Base-by-base conservation (phyloP, 2,113 vertebrate species). In the Hemibates koningsi region DNA sequence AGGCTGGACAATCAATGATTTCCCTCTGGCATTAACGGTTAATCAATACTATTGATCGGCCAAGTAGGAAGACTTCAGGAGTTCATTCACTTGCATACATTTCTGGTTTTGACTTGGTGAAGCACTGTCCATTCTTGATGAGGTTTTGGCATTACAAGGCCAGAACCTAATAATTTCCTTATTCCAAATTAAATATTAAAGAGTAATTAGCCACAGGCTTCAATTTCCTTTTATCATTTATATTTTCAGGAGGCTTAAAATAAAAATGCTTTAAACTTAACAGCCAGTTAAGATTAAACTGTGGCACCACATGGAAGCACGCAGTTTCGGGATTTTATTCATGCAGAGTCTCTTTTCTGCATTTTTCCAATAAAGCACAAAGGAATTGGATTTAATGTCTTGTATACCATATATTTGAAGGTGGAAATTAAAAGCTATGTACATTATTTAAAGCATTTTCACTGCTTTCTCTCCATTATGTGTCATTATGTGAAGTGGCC, bases 71-170 rank as follows among this genome's bases (percentile, higher is more conserved):
- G 86, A 91, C 85, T 89, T 88, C 83, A 80, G 71, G 80, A 89
- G 57, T 87, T 83, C 52, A 50, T 91, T 90, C 27, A 79, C 57
- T 89, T 81, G 45, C 79, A 85, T 88, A 73, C 21, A 87, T 92
- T 82, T 91, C 45, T 79, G 57, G n/a, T 81, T 92, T 82, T 91
- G 85, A 89, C 82, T 93, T 88, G 79, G 80, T 43, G 81, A 84
- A 86, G 32, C 61, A 57, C 80, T 78, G 87, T 89, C 90, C 88
- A 91, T 92, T 93, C 80, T 92, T 85, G 36, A 94, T 93, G 79
- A 90, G 56, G 12, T 83, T 89, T 92, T 93, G 88, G 89, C 88
- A 92, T 85, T 83, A 91, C 94, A 96, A 95, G 91, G 95, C 91
- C 92, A 76, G 54, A 80, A 84, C 52, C 66, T 68, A 66, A 94